A percentile compares a stretch with the other conserved stretches of the same genome.
phyloP scores from a whole-genome alignment of 2,113 vertebrate genomes.

The Epinephelus moara region DNA sequence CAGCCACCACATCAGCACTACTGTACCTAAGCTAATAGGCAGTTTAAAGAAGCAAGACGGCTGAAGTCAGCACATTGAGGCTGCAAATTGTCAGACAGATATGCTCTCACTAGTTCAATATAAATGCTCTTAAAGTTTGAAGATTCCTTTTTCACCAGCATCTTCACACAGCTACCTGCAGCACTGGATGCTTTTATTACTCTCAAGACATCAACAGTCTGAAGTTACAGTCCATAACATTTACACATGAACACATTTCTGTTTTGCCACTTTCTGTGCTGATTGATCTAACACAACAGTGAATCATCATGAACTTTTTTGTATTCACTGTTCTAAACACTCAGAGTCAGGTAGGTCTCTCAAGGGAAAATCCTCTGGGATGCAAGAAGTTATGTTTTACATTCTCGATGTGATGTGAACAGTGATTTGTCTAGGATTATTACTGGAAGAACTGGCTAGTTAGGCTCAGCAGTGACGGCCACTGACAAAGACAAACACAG shows the following conservation, averaged over 20 bases:
- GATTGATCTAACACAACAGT: not conserved
- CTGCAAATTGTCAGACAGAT: slow-evolving; percentile 45
- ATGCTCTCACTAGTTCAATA: slow-evolving; percentile 20
- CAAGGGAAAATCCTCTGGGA: not conserved
- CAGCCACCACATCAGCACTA: slow-evolving; percentile 61
- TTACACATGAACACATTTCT: not conserved
- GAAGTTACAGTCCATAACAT: slow-evolving; percentile 4
- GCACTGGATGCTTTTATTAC: slow-evolving; percentile 6
- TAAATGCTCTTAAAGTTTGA: slow-evolving; percentile 13
- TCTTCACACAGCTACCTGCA: not conserved
- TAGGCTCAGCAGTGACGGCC: not conserved
- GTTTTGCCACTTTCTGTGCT: not conserved
- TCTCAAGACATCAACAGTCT: not conserved
- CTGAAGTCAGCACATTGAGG: slow-evolving; percentile 61
- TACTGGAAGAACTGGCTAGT: not conserved
- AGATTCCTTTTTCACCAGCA: not conserved
- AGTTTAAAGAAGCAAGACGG: slow-evolving; percentile 58
- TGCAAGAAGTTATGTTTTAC: slow-evolving; percentile 14
- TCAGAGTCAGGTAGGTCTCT: not conserved
- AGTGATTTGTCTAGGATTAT: not conserved
- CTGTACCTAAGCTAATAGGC: slow-evolving; percentile 58
- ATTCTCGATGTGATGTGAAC: not conserved
- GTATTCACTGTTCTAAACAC: not conserved
- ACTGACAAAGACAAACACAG: not conserved
- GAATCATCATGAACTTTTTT: not conserved